phyloP scores from a whole-genome alignment of 1,140 invertebrate species.

The Dendrolimus kikuchii region DNA sequence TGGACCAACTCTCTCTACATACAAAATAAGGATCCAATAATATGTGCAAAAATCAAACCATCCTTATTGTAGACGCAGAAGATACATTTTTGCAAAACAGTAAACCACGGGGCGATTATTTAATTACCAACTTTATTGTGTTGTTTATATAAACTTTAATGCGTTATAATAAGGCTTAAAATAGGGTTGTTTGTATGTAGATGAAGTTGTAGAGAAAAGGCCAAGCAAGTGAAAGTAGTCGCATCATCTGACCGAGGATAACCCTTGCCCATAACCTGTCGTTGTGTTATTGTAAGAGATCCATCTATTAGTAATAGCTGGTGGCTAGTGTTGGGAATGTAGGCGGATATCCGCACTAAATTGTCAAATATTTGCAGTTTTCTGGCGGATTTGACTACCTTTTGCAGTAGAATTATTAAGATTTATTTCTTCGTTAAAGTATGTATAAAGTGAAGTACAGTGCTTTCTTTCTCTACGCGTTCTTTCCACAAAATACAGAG shows the following conservation, averaged over 20 bases:
- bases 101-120: slow-evolving; percentile 5
- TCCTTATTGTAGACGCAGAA: no score
- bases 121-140: slow-evolving; percentile 7
- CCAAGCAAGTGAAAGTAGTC: slow-evolving; percentile 33
- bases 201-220: slow-evolving; percentile 15
- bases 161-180: slow-evolving; percentile 6
- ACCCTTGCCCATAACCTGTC: slow-evolving; percentile 36
- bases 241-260: slow-evolving; percentile 31
- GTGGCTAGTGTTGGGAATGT: no score
- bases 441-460: slow-evolving; percentile 6
- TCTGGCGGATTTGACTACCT: no score
- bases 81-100: no score
- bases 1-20: no score
- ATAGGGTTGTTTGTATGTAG: neutral
- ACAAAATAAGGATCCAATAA: no score
- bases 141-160: neutral
- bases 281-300: slow-evolving; percentile 33
- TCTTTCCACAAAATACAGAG: no score
- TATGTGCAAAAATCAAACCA: no score
- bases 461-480: no score
- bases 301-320: slow-evolving; percentile 20
- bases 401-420: neutral
- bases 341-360: no score
- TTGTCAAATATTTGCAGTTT: no score
- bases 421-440: slow-evolving; percentile 9